Base-by-base conservation (phyloP, 2,888 invertebrate genomes). In the Venusia cambrica region DNA sequence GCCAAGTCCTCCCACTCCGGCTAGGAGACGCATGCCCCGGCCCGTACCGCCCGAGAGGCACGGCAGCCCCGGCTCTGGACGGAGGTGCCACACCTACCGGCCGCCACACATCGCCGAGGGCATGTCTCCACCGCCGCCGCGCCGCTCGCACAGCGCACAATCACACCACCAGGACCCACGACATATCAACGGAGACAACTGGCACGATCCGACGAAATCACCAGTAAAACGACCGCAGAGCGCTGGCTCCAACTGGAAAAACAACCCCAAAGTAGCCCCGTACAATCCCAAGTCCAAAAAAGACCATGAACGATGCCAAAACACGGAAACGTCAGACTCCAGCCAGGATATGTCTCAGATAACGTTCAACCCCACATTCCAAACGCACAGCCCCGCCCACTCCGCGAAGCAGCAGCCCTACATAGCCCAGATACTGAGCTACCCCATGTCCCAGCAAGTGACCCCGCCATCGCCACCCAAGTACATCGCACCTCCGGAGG, bases 321-420 rank as follows among this genome's bases (percentile, higher is more conserved):
- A 78, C 21, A 31, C 48, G 14, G 68, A 74, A n/a, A 35, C 45
- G 5, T 56, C 62, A 15, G 68, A 59, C 5, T 60, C 70, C 18
- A 66, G 62, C 41, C 77, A 70, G 50, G 87, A 88, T 24, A 55
- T 73, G 26, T 87, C 87, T 1, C 87, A 87, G 51, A 79, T 87
- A 25, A 88, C 87, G 1, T 87, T 71, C 45, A 88, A 87, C 45
- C 87, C 87, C 34, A 87, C 87, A 80, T 88, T 87, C 83, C 87
- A 87, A 64, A 84, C 79, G 1, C 85, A 87, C 51, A 87, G 87
- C 57, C 87, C 88, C 17, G 83, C 87, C 5, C 87, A 87, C 49
- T 68, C 76, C 1, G 65, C 72, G 1, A 84, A 84, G 45, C 79
- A 79, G 30, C 85, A 87, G 45, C 87, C 88, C 5, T 87, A 85